Conservation (phyloP, 2,888 invertebrate genomes). For the Mongoloraphidia duomilia region DNA sequence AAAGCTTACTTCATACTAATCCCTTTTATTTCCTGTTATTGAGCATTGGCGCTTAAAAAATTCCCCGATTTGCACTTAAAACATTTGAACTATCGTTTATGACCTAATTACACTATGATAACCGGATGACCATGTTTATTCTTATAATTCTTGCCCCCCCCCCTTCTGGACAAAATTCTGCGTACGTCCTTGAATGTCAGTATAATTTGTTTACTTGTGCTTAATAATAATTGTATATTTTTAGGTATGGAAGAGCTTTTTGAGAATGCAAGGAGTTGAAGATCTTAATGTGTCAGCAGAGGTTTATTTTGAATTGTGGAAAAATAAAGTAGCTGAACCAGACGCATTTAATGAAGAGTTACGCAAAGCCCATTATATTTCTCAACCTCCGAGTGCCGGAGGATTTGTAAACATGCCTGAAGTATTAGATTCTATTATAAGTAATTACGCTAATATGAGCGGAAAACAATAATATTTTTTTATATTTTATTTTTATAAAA, state of each 20-base stretch:
- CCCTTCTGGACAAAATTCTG: no score
- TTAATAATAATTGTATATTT: slow-evolving; percentile 9
- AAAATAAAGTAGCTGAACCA: slow-evolving; percentile 25
- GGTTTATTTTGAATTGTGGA: slow-evolving; percentile 35
- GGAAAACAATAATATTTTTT: background rate
- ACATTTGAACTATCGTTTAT: no score
- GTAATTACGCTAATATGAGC: background rate
- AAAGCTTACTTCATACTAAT: no score
- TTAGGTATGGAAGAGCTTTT: slow-evolving; percentile 34
- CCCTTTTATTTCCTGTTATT: no score
- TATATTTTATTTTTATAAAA: background rate
- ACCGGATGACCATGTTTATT: no score
- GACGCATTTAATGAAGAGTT: slow-evolving; percentile 18
- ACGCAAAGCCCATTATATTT: background rate
- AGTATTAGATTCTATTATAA: slow-evolving; percentile 11
- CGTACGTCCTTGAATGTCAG: no score
- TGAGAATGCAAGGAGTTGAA: slow-evolving; percentile 28
- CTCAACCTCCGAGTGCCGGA: background rate
- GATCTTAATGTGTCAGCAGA: slow-evolving; percentile 28
- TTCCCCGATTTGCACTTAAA: no score
- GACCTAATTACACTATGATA: no score
- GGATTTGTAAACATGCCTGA: slow-evolving; percentile 8
- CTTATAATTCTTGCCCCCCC: background rate
- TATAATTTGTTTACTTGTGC: background rate
- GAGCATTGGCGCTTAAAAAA: no score